phyloP scores from a whole-genome alignment of 92 coral and sea anemone genomes.

The Ricordea florida region DNA sequence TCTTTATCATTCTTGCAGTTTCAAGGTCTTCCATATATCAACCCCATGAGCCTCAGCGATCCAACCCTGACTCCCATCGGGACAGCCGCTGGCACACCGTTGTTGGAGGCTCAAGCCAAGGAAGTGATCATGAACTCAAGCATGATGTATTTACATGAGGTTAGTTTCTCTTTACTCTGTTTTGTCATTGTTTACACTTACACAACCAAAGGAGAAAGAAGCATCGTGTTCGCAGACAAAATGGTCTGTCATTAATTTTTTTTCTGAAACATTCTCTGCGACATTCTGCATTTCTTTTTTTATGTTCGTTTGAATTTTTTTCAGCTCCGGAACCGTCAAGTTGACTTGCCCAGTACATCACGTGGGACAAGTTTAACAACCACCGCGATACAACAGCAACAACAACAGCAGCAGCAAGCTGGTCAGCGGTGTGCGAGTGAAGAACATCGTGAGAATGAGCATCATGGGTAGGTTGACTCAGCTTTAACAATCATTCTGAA shows the following conservation, averaged over 20 bases:
- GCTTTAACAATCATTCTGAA: too few species aligned
- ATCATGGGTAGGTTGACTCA: too few species aligned
- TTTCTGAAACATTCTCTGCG: too few species aligned
- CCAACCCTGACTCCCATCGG: constrained; percentile 78
- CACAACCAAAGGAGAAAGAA: neutral
- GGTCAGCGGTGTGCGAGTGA: neutral
- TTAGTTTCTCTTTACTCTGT: constrained; percentile 4
- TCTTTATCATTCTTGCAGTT: constrained; percentile 42
- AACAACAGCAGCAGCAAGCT: neutral
- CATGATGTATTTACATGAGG: constrained; percentile 95
- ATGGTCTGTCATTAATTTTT: too few species aligned
- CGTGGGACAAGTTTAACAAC: constrained; percentile 5
- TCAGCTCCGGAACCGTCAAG: constrained; percentile 41
- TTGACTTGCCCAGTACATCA: constrained; percentile 4
- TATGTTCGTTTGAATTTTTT: neutral
- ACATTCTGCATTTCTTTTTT: neutral
- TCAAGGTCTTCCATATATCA: constrained; percentile 81
- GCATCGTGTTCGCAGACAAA: neutral
- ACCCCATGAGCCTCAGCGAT: constrained; percentile 78
- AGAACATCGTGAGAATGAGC: too few species aligned
- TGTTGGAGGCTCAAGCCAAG: constrained; percentile 74
- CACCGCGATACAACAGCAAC: neutral
- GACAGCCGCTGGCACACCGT: constrained; percentile 69
- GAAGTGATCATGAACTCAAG: constrained; percentile 93
- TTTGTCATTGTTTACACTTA: too few species aligned